Base-by-base conservation (phyloP, 2,113 vertebrate species). In the Indicator indicator region DNA sequence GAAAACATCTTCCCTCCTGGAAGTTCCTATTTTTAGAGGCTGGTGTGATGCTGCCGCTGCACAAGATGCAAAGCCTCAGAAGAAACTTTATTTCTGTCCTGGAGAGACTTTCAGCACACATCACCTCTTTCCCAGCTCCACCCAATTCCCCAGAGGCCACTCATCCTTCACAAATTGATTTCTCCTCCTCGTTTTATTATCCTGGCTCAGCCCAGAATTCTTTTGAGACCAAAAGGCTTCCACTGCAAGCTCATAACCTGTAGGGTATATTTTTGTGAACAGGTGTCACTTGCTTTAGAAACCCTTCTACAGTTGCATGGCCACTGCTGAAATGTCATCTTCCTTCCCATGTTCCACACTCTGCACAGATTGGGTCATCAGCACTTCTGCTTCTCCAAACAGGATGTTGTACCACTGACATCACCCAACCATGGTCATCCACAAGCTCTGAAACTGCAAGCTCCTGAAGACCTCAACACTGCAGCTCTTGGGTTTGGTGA, bases 311-410 rank as follows among this genome's bases (percentile, higher is more conserved):
- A 84, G 50, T 70, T 78, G 65, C 56, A 38, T 0, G 3, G 9
- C 7, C 74, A 2, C 36, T 9, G 46, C 12, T 3, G 0, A 38
- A 59, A 69, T 42, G 3, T 30, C 76, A 9, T 4, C 54, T 20
- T 50, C 24, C 28, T 28, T 59, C 62, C 1, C 1, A 16, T 69
- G 38, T n/a, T 21, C 46, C 4, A 0, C 0, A 1, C 7, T 14
- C 52, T 20, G 27, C 78, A 32, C 0, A 0, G 18, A 60, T 2
- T 18, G 54, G 33, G 55, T 38, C 68, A 50, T 63, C 4, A 1
- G 20, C 50, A 30, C 52, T 50, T 36, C 26, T 16, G 12, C 70
- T 74, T 30, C 32, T 36, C 60, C 81, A 15, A 12, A 26, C 1
- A 3, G 14, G 12, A 15, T 2, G 0, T 0, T 8, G 28, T 15